phyloP scores from a whole-genome alignment of 1,140 invertebrate genomes.

The Drosophila orosa region DNA sequence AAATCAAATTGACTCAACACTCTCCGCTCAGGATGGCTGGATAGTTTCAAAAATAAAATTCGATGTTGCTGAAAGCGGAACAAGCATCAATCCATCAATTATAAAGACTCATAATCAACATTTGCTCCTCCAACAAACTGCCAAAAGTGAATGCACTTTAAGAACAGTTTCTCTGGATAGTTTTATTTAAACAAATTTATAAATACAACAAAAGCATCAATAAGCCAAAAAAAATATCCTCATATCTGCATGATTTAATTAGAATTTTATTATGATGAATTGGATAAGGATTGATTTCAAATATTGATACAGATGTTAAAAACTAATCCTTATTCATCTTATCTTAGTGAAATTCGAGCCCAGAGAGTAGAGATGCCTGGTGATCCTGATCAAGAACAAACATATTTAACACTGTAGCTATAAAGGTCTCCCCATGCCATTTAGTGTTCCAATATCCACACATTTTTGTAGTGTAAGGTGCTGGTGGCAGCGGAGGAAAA shows the following conservation, averaged over 20 bases:
- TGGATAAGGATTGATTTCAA: no score
- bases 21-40: background rate
- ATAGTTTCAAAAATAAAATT: slow-evolving; percentile 37
- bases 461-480: slow-evolving; percentile 11
- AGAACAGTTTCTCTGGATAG: background rate
- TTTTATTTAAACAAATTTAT: background rate
- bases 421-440: background rate
- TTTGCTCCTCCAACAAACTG: slow-evolving; percentile 18
- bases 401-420: background rate
- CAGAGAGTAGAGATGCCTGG: no score
- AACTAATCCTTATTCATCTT: no score
- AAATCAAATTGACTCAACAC: slow-evolving; percentile 24
- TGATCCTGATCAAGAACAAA: background rate
- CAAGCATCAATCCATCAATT: slow-evolving; percentile 65
- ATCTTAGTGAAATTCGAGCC: no score
- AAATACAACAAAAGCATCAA: no score
- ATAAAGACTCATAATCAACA: slow-evolving; percentile 60
- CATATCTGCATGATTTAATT: no score
- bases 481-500: slow-evolving; percentile 6
- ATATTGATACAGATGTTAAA: no score
- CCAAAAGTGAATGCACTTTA: background rate
- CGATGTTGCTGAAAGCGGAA: slow-evolving; percentile 31
- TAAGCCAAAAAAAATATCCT: background rate
- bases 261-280: no score
- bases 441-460: background rate